Evolutionary conservation across 2,113 vertebrate species (phyloP).

Genomic region (Corvus hawaiiensis): DNA sequence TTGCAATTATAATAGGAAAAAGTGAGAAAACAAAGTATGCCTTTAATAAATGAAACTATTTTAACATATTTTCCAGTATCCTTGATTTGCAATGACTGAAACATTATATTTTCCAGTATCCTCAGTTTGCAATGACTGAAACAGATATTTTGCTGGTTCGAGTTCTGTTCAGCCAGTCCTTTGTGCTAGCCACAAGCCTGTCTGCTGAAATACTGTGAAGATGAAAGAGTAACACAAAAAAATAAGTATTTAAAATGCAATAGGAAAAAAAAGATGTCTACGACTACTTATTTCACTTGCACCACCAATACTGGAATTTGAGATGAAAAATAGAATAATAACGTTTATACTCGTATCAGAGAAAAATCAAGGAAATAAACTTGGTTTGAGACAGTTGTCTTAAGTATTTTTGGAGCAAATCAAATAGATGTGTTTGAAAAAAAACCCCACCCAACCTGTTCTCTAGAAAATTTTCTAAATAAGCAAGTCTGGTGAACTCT

Average conservation of each 20-base stretch:
- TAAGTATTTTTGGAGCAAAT: background rate
- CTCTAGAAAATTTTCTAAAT: slow-evolving; percentile 20
- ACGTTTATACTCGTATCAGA: background rate
- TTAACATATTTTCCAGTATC: background rate
- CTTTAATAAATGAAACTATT: background rate
- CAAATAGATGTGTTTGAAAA: background rate
- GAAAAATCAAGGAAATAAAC: background rate
- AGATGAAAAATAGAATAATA: background rate
- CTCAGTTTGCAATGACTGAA: slow-evolving; percentile 11
- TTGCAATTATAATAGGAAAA: background rate
- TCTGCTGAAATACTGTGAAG: background rate
- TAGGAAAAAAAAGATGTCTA: background rate
- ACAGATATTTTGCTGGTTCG: background rate
- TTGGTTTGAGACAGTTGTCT: background rate
- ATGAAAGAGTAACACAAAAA: background rate
- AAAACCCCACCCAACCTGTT: accelerated
- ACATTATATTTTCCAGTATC: slow-evolving; percentile 3
- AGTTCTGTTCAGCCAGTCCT: background rate
- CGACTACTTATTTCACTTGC: background rate
- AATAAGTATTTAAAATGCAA: background rate
- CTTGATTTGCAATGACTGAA: background rate
- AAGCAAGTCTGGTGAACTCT: background rate
- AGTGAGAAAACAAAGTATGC: background rate
- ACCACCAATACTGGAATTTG: background rate
- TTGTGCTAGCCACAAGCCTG: background rate